Evolutionary conservation across 2,888 invertebrate genomes (phyloP), one percentile per base, ranked within the genome.

Genomic region (Zele albiditarsus): DNA sequence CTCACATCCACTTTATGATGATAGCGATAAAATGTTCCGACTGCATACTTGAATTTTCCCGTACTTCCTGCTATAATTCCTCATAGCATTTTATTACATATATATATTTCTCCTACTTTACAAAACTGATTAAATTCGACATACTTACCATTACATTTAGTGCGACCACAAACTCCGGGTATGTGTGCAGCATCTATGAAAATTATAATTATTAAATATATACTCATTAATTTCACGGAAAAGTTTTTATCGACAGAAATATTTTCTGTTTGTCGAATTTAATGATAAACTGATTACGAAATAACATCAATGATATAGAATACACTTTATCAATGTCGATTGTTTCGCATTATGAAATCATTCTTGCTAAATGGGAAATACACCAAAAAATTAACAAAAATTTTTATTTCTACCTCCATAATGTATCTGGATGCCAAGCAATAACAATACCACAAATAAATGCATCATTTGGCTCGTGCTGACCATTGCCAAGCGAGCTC

Each of bases 1-100:
- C 92, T 93, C n/a, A 95, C 91, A 82, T 94, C 92, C 10, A 94
- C 92, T 81, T 91, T 92, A 86, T 96, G 96, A 66, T 92, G 92
- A 89, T 96, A 96, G 83, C 92, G 91, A 86, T 95, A 95, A 71
- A 91, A 90, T 14, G 91, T 87, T 67, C 91, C 92, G 72, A 92
- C 88, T 33, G 90, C 86, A 86, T 94, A 94, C 82, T 91, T 92
- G 87, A 94, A 94, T 85, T 94, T 94, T 69, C 90, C 90, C 2
- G 90, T 90, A 65, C 88, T 92, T 91, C 90, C 80, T 90, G 91
- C 88, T 88, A 77, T n/a, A 27, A 6, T 16, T 20, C 12, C 10
- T 14, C 3, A 49, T 23, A 53, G 10, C 14, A 62, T 31, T 20
- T 8, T 53, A 16, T 53, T 60, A 16, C 49, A 33, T 28, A 70